These are phyloP conservation scores for Neolamprologus sp. DNA, from an alignment of 2,113 vertebrate genomes.

Conservation along the genomic window DNA sequence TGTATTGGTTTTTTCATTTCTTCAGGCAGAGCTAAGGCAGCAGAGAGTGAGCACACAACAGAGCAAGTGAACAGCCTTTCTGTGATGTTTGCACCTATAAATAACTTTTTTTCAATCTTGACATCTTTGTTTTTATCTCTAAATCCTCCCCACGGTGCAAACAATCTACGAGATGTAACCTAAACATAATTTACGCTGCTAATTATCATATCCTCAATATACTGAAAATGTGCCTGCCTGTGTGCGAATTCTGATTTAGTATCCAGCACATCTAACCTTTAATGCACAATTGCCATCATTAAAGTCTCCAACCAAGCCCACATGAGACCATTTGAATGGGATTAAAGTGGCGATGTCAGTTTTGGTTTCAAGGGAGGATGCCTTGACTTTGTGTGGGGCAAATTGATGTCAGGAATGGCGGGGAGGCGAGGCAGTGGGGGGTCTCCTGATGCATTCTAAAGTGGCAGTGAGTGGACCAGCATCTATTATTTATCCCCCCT, in stretches of 20 bases:
- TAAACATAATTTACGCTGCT: background rate
- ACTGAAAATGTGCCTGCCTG: background rate
- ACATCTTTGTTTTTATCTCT: background rate
- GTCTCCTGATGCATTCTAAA: conserved; percentile 54
- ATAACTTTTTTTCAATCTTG: background rate
- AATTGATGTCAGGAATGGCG: conserved; percentile 37
- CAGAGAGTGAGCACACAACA: background rate
- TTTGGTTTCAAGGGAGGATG: conserved; percentile 43
- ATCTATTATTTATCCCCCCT: conserved; percentile 71
- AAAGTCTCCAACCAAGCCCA: conserved; percentile 8
- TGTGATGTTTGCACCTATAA: background rate
- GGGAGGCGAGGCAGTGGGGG: background rate
- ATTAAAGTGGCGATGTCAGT: conserved; percentile 43
- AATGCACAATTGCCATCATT: background rate
- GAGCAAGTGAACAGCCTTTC: background rate
- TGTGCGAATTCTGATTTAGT: background rate
- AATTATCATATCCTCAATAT: background rate
- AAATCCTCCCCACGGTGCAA: background rate
- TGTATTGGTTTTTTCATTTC: conserved; percentile 10
- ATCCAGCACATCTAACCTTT: background rate
- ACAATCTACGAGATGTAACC: background rate
- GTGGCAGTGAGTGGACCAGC: conserved; percentile 60
- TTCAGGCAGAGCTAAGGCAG: background rate
- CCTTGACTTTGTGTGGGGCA: conserved; percentile 46
- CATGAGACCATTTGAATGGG: conserved; percentile 37